These are phyloP conservation scores for Rhabdomys dilectus DNA, from an alignment of 2,113 vertebrate genomes.

Conservation along the genomic window DNA sequence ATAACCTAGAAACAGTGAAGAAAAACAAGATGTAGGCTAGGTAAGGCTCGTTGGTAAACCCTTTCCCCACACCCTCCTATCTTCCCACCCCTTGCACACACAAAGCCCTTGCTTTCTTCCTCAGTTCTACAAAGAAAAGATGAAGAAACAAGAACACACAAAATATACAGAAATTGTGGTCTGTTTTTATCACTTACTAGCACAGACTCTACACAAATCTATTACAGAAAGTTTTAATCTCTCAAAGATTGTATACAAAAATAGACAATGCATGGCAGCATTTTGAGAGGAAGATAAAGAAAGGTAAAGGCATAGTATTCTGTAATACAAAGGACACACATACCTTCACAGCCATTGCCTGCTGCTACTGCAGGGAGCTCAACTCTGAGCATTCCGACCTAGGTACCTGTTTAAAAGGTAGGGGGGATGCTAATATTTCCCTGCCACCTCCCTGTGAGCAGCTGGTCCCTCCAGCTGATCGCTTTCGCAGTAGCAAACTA, in stretches of 20 bases:
- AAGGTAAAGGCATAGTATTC: background rate
- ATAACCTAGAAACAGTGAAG: background rate
- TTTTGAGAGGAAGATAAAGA: background rate
- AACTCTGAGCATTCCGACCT: background rate
- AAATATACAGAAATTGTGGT: background rate
- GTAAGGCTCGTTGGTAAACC: background rate
- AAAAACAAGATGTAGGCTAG: background rate
- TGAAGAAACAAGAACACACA: background rate
- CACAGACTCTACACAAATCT: background rate
- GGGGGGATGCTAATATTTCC: background rate
- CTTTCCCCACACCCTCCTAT: background rate
- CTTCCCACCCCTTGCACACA: background rate
- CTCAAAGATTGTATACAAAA: background rate
- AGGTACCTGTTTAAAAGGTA: background rate
- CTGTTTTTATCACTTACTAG: background rate
- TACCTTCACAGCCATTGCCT: background rate
- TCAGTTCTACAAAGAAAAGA: background rate
- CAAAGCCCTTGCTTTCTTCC: background rate
- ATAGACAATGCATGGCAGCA: background rate
- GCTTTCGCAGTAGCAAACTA: background rate
- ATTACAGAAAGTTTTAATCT: background rate
- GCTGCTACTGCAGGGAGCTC: background rate
- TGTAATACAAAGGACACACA: background rate
- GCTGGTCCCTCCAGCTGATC: background rate
- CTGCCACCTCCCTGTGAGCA: background rate